A percentile compares a stretch with the other conserved stretches of the same genome.
Evolutionary conservation across 1,140 invertebrate species (phyloP).

Genomic region (Polypedilum pembai): DNA sequence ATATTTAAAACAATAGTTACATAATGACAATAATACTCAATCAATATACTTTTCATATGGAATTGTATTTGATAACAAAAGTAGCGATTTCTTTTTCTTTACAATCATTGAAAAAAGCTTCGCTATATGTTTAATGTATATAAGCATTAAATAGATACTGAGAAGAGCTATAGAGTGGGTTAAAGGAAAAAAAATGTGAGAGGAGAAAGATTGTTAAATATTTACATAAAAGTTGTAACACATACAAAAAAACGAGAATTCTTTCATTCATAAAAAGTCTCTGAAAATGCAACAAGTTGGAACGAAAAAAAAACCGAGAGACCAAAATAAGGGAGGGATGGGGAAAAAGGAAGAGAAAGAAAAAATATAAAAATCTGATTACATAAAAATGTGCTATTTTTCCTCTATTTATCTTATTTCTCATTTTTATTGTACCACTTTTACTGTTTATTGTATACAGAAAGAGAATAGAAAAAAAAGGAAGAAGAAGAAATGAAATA

Average conservation of each 20-base stretch:
- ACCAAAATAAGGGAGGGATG: too few relatives aligned
- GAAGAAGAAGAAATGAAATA: constrained; percentile 12
- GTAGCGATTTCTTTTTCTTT: too few relatives aligned
- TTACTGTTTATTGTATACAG: background rate
- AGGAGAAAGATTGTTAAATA: background rate
- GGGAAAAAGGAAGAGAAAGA: background rate
- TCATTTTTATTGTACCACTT: constrained; percentile 23
- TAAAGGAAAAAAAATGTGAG: background rate
- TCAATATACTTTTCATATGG: too few relatives aligned
- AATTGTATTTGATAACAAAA: too few relatives aligned
- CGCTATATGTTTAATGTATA: too few relatives aligned
- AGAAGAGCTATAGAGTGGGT: background rate
- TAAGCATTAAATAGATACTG: too few relatives aligned
- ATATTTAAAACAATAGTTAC: too few relatives aligned
- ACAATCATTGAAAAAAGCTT: too few relatives aligned
- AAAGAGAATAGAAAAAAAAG: background rate
- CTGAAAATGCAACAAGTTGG: constrained; percentile 28
- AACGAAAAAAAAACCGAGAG: background rate
- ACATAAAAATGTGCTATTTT: constrained; percentile 24
- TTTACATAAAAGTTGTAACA: constrained; percentile 28
- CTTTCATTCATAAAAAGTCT: constrained; percentile 21
- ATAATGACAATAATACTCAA: too few relatives aligned
- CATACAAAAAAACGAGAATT: constrained; percentile 12
- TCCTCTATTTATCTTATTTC: constrained; percentile 21
- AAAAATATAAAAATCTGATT: constrained; percentile 26